A percentile compares a stretch with the other conserved stretches of the same genome.
These are phyloP conservation scores for Chaetorhynchus papuensis DNA, from an alignment of 2,113 vertebrate genomes.

Conservation along the genomic window DNA sequence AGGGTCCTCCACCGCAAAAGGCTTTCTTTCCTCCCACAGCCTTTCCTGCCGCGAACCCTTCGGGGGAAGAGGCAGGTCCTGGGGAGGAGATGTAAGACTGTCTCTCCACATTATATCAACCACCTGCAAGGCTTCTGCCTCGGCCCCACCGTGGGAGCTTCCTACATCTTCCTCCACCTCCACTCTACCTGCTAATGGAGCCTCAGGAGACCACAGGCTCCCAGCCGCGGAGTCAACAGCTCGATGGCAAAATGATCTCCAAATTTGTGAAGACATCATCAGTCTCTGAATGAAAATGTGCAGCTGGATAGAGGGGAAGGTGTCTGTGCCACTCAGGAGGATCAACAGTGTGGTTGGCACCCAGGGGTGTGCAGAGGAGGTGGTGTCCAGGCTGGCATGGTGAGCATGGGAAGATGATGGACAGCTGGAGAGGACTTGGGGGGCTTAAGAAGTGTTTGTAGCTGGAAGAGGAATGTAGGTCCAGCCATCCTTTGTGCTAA, in stretches of 20 bases:
- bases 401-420: not conserved
- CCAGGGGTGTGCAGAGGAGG: not conserved
- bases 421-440: not conserved
- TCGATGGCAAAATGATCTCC: not conserved
- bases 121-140: not conserved
- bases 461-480: not conserved
- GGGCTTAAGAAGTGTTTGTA: not conserved
- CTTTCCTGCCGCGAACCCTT: not conserved
- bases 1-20: not conserved
- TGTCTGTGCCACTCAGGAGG: not conserved
- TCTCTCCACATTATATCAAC: constrained; percentile 39
- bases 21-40: constrained; percentile 29
- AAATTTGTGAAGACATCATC: not conserved
- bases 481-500: not conserved
- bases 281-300: not conserved
- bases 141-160: not conserved
- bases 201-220: not conserved
- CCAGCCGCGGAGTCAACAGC: not conserved
- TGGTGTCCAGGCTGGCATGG: not conserved
- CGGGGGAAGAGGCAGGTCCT: not conserved
- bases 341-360: not conserved
- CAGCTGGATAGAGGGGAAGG: not conserved
- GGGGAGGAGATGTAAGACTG: not conserved
- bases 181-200: not conserved
- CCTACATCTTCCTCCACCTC: not conserved